Evolutionary conservation across 2,797 vertebrate genomes (phyloP).

Genomic region (Lagorchestes hirsutus): DNA sequence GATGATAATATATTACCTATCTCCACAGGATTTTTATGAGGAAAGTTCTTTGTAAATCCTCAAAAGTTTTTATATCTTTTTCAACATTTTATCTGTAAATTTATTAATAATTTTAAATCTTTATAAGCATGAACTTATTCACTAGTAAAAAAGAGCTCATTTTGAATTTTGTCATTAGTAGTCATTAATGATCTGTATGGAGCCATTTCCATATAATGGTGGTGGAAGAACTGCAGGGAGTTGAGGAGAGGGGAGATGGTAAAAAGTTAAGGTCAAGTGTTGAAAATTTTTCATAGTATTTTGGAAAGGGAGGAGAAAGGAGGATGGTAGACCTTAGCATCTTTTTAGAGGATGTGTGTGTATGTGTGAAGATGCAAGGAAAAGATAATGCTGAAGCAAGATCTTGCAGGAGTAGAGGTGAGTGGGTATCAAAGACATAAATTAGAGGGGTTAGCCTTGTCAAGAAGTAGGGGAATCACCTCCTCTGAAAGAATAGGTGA

Average conservation of each 20-base stretch:
- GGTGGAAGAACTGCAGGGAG: neutral
- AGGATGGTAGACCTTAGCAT: neutral
- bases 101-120: neutral
- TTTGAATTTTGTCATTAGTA: neutral
- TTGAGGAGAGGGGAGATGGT: neutral
- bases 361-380: neutral
- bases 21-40: neutral
- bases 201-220: neutral
- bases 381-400: neutral
- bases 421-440: neutral
- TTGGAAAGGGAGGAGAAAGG: neutral
- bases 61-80: neutral
- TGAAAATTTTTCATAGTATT: neutral
- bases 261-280: neutral
- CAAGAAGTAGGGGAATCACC: neutral
- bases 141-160: neutral
- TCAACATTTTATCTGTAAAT: neutral
- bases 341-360: neutral
- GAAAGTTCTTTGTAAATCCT: neutral
- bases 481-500: neutral
- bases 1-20: neutral
- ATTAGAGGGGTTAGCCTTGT: neutral
- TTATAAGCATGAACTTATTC: neutral
- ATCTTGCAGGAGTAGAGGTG: neutral
- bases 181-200: neutral